Evolutionary conservation across 2,113 vertebrate species (phyloP), one percentile per base, ranked within the genome.

Genomic region (Tragulus kanchil): DNA sequence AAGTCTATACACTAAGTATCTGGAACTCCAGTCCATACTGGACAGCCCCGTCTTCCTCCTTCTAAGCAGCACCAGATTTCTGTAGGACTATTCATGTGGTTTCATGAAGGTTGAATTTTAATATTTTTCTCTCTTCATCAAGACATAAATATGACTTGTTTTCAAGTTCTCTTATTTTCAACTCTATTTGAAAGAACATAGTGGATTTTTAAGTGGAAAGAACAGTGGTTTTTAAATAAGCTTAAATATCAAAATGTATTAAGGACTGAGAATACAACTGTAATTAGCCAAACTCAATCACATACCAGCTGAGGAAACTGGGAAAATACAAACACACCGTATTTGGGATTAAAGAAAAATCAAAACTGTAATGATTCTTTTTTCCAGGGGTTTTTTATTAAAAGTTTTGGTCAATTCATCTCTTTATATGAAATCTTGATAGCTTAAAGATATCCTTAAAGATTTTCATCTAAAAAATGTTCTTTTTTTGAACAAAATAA

Each of bases 51-150:
- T 21, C 77, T 69, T 73, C 3, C 1, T 67, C 9, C 4, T 82
- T 48, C 31, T 42, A 5, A 8, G 19, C 13, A 6, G 56, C 25
- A 61, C 15, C n/a, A 67, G 3, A 67, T 56, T 89, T 73, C 28
- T 88, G 21, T 16, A 75, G 31, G 52, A 21, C 25, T 75, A 54
- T 23, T 14, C 15, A 48, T 62, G 62, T 48, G 36, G 26, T 73
- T 89, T 61, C 28, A 48, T 45, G 19, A 3, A 61, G 56, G 36
- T 54, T 71, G 6, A 73, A 67, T 89, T 93, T 81, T 52, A n/a
- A 75, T 75, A 61, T 59, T 81, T 79, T 95, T 82, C 28, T 62
- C 9, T 45, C 11, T 91, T 73, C 78, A 83, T 96, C 11, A 75
- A 73, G 65, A 79, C 45, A 71, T 75, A 77, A 56, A 45, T 65